Percentiles rank a stretch among this genome's conserved stretches.
These are phyloP conservation scores for Anguilla pacifica DNA, from an alignment of 2,797 vertebrate genomes.

Conservation along the genomic window DNA sequence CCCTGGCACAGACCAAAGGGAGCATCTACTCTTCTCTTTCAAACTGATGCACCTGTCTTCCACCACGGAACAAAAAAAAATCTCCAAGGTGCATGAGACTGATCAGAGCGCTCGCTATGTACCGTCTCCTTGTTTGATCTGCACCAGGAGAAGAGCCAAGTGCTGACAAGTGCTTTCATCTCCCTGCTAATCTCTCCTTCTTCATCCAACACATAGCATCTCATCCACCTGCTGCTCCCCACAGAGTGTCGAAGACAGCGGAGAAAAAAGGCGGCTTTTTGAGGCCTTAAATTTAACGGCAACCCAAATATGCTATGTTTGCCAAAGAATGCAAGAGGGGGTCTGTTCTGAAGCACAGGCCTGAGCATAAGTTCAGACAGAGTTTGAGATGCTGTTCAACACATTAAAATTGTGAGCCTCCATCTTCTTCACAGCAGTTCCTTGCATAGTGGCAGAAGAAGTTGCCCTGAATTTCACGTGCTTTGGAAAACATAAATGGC, in stretches of 20 bases:
- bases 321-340: neutral
- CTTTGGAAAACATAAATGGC: neutral
- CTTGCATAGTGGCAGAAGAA: neutral
- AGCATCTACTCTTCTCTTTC: neutral
- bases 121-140: neutral
- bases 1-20: neutral
- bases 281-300: neutral
- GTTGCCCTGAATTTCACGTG: neutral
- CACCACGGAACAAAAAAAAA: neutral
- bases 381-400: neutral
- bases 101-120: neutral
- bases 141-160: neutral
- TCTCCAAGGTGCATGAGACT: neutral
- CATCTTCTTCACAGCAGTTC: neutral
- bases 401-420: neutral
- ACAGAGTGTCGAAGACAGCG: neutral
- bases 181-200: neutral
- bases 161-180: neutral
- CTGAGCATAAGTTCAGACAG: neutral
- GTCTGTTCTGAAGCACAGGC: neutral
- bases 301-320: neutral
- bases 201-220: neutral
- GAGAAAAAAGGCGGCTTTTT: neutral
- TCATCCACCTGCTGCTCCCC: constrained; percentile 12
- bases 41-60: neutral